phyloP scores from a whole-genome alignment of 2,797 vertebrate genomes.

The Pagetopsis macropterus region DNA sequence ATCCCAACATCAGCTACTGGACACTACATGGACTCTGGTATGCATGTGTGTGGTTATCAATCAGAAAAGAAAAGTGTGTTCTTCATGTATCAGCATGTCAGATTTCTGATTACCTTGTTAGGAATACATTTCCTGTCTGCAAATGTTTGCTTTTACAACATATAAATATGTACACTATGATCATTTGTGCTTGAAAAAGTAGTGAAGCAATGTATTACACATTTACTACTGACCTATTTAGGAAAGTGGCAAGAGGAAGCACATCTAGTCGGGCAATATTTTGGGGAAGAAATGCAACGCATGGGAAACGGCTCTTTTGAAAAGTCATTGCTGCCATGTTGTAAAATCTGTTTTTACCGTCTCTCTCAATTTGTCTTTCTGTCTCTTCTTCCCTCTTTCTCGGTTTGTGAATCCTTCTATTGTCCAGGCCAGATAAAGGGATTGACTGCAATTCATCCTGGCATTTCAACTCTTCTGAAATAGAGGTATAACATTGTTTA shows the following conservation, averaged over 20 bases:
- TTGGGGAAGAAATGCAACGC: not conserved
- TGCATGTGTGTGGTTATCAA: constrained; percentile 22
- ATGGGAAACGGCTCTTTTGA: not conserved
- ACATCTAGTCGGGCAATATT: not conserved
- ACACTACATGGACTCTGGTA: constrained; percentile 87
- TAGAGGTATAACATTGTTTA: constrained; percentile 74
- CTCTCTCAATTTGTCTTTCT: not conserved
- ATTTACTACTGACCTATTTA: not conserved
- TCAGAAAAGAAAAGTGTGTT: not conserved
- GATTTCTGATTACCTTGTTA: not conserved
- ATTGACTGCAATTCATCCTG: constrained; percentile 80
- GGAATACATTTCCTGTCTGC: not conserved
- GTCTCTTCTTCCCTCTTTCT: not conserved
- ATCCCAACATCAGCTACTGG: constrained; percentile 79
- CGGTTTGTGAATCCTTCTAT: constrained; percentile 22
- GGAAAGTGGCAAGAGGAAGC: not conserved
- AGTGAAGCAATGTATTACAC: not conserved
- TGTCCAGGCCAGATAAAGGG: constrained; percentile 80
- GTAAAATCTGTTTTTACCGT: not conserved
- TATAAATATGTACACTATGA: not conserved
- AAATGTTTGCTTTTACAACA: constrained; percentile 4
- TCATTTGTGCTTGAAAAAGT: not conserved
- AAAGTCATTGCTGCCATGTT: not conserved
- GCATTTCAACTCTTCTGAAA: constrained; percentile 82
- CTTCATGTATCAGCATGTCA: not conserved